Evolutionary conservation across 2,113 vertebrate genomes (phyloP).

Genomic region (Catharus bicknelli): DNA sequence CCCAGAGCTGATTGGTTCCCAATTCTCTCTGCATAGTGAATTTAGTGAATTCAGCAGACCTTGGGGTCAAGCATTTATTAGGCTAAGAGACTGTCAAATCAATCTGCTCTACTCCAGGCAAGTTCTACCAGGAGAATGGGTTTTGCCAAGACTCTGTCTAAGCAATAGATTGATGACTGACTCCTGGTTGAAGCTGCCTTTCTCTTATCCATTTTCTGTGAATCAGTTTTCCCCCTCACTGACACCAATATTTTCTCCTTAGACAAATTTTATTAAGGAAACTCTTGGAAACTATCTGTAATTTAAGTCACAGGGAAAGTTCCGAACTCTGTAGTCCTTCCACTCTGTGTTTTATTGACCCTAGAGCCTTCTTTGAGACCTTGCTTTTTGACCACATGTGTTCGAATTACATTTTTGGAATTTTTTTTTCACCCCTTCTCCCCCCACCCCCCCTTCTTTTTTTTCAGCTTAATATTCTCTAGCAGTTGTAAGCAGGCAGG

Average conservation of each 20-base stretch:
- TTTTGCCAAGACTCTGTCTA: conserved; percentile 63
- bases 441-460: accelerated
- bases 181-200: conserved; percentile 47
- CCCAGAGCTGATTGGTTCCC: conserved; percentile 65
- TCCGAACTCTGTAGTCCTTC: neutral
- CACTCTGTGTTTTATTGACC: neutral
- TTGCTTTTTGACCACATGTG: neutral
- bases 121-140: conserved; percentile 54
- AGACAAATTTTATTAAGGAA: conserved; percentile 55
- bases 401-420: neutral
- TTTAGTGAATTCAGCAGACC: conserved; percentile 72
- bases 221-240: conserved; percentile 29
- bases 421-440: neutral
- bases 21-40: conserved; percentile 63
- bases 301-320: neutral
- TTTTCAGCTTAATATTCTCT: neutral
- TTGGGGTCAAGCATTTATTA: conserved; percentile 71
- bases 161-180: conserved; percentile 56
- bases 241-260: conserved; percentile 44
- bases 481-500: neutral
- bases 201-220: conserved; percentile 44
- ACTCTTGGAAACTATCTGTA: conserved; percentile 34
- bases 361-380: neutral
- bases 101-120: conserved; percentile 66
- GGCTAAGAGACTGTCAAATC: conserved; percentile 73